These are phyloP conservation scores for Noctua fimbriata DNA, from an alignment of 2,888 invertebrate species.

Conservation along the genomic window DNA sequence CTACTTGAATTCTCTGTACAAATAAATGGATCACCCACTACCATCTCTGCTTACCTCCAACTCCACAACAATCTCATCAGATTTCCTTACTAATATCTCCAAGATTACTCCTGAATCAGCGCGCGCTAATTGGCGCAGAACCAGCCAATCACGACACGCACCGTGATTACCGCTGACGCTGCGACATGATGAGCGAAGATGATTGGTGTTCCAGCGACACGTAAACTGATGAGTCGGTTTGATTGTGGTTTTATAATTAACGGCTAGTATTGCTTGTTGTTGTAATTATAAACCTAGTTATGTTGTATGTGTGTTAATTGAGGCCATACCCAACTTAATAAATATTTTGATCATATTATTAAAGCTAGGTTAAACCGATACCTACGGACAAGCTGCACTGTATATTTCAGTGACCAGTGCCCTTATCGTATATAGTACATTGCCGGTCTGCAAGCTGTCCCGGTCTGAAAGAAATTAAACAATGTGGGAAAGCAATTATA, in stretches of 20 bases:
- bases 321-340: background rate
- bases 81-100: slow-evolving; percentile 34
- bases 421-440: background rate
- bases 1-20: background rate
- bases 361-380: background rate
- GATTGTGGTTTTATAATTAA: slow-evolving; percentile 40
- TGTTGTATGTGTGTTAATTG: background rate
- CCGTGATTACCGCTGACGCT: slow-evolving; percentile 57
- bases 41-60: background rate
- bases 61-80: background rate
- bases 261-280: background rate
- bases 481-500: background rate
- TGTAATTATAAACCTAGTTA: background rate
- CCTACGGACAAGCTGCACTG: background rate
- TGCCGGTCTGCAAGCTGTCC: background rate
- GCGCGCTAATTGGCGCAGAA: slow-evolving; percentile 52
- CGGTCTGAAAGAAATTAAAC: background rate
- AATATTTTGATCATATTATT: background rate
- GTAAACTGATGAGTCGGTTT: slow-evolving; percentile 42
- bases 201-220: slow-evolving; percentile 38
- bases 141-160: slow-evolving; percentile 53
- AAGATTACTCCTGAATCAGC: slow-evolving; percentile 46
- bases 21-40: background rate
- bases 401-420: background rate
- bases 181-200: slow-evolving; percentile 32